A percentile compares a stretch with the other conserved stretches of the same genome.
Evolutionary conservation across 2,113 vertebrate genomes (phyloP).

Genomic region (Poecilia latipinna): DNA sequence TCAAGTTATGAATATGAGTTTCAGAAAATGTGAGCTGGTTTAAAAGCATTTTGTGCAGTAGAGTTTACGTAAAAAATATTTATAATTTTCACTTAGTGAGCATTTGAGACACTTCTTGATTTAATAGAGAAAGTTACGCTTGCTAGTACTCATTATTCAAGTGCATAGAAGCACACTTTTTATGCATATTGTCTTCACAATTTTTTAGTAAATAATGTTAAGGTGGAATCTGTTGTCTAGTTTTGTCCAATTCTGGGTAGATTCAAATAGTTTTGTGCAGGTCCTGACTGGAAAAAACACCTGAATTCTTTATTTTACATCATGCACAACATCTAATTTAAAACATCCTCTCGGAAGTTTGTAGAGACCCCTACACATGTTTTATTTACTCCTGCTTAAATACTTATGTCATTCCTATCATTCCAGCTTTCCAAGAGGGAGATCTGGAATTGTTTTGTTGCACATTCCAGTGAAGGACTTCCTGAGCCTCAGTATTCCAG

Average conservation of each 20-base stretch:
- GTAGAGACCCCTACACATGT: slow-evolving; percentile 17
- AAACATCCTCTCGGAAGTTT: not conserved
- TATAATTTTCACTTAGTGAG: not conserved
- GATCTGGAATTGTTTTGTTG: slow-evolving; percentile 41
- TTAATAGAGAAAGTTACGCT: not conserved
- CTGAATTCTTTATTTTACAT: not conserved
- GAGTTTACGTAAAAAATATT: not conserved
- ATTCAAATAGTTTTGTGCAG: too few relatives aligned
- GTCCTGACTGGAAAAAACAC: not conserved
- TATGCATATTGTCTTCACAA: too few relatives aligned
- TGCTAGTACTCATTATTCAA: not conserved
- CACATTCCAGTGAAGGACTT: slow-evolving; percentile 40
- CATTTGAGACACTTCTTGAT: not conserved
- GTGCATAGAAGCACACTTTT: too few relatives aligned
- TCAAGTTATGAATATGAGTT: not conserved
- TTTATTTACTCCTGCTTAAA: slow-evolving; percentile 27
- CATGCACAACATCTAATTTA: not conserved
- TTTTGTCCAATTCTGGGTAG: too few relatives aligned
- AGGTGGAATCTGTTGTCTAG: not conserved
- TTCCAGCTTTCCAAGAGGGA: slow-evolving; percentile 45
- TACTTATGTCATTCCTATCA: slow-evolving; percentile 33
- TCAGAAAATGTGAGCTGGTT: not conserved
- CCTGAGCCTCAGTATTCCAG: slow-evolving; percentile 10
- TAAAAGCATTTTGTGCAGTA: not conserved
- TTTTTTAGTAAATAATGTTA: not conserved